Evolutionary conservation across 2,888 invertebrate species (phyloP).

Genomic region (Serrognathus titanus): DNA sequence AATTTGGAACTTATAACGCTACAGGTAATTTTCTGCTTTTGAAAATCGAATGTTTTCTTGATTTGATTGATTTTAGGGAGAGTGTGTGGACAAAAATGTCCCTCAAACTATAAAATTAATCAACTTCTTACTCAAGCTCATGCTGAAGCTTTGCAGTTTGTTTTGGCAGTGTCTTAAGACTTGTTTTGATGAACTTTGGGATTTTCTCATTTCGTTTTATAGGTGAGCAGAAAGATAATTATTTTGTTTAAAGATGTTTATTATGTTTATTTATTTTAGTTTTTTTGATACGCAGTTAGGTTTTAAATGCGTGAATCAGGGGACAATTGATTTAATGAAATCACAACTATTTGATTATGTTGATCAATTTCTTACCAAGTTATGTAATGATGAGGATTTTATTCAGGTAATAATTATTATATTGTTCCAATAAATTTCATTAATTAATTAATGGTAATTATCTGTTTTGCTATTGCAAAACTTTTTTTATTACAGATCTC

Average conservation of each 20-base stretch:
- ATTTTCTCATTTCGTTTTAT: slow-evolving; percentile 14
- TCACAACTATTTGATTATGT: slow-evolving; percentile 19
- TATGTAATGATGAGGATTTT: slow-evolving; percentile 16
- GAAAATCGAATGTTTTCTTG: background rate
- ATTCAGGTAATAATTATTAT: slow-evolving; percentile 15
- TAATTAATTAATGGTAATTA: background rate
- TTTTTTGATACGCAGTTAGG: slow-evolving; percentile 16
- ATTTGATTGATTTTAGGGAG: slow-evolving; percentile 23
- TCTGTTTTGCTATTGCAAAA: background rate
- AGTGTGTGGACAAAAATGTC: slow-evolving; percentile 46
- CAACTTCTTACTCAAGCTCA: slow-evolving; percentile 52
- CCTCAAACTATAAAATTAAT: slow-evolving; percentile 52
- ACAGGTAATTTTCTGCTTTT: slow-evolving; percentile 34
- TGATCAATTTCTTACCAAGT: slow-evolving; percentile 15
- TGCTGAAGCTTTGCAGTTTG: slow-evolving; percentile 48
- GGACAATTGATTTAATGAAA: slow-evolving; percentile 24
- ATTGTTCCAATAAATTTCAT: background rate
- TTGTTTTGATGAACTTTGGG: slow-evolving; percentile 11
- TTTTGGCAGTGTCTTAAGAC: slow-evolving; percentile 36
- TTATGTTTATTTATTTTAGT: slow-evolving; percentile 8
- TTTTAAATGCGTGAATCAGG: slow-evolving; percentile 15
- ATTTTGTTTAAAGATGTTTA: background rate
- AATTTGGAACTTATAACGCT: slow-evolving; percentile 38
- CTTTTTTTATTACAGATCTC: background rate
- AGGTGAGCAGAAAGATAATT: slow-evolving; percentile 5